Evolutionary conservation across 2,888 invertebrate species (phyloP), one percentile per base, ranked within the genome.

Genomic region (Pseudeuparius sepicola): DNA sequence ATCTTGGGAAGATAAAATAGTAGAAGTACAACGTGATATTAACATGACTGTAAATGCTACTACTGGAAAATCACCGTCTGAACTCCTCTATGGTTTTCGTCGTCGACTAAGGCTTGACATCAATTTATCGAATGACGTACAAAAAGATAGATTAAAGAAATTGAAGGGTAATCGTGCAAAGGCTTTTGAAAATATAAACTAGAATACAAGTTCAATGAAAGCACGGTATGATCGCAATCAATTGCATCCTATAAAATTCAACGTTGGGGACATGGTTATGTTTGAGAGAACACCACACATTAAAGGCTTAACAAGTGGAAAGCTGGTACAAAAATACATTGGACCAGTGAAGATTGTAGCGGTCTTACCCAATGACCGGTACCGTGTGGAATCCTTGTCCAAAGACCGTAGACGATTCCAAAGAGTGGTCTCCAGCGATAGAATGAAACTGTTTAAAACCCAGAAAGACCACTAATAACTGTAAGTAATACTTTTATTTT

Each of bases 361-460:
- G 9, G 20, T 41, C 3, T 23, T 41, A 24, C 31, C n/a, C n/a
- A n/a, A n/a, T n/a, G n/a, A n/a, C n/a, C n/a, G n/a, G 7, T 20
- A 20, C 9, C 7, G 9, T 7, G 20, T 20, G 7, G 20, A 7
- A 9, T 20, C 20, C 7, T 20, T 20, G 7, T 20, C 20, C 20
- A 20, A 20, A 9, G 20, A 20, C 20, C 7, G 9, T 7, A 20
- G 20, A 9, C 7, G 20, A 20, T 20, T 20, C 20, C 7, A 20
- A 20, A 9, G 20, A 7, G 20, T 20, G 9, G 9, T 20, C 20
- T 20, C 20, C 7, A 20, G 20, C 9, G 20, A 20, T 11, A 27
- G 34, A 13, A 5, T n/a, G n/a, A n/a, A n/a, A n/a, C n/a, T n/a
- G n/a, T n/a, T n/a, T n/a, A n/a, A n/a, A n/a, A n/a, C n/a, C n/a